Percentiles rank a stretch among this genome's conserved stretches.
These are phyloP conservation scores for Pimpla rufipes DNA, from an alignment of 2,888 invertebrate species.

Conservation along the genomic window DNA sequence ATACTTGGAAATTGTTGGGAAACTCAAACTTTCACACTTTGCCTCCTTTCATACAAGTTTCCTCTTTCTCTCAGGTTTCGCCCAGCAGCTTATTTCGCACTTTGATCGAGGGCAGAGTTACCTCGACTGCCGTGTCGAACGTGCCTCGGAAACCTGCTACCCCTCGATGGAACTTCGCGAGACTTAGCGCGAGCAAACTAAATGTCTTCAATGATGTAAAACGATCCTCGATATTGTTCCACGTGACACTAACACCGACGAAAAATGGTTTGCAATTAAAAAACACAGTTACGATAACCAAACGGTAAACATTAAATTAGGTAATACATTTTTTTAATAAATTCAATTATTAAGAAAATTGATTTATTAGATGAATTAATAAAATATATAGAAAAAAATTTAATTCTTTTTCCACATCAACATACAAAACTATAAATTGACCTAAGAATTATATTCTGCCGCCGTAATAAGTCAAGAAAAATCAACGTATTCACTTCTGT, in stretches of 20 bases:
- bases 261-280: background rate
- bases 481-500: too few species aligned
- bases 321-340: too few species aligned
- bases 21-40: constrained; percentile 30
- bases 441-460: too few species aligned
- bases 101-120: constrained; percentile 43
- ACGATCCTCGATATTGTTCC: background rate
- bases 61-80: constrained; percentile 13
- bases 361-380: too few species aligned
- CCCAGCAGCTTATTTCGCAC: constrained; percentile 39
- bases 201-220: constrained; percentile 1
- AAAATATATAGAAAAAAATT: too few species aligned
- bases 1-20: constrained; percentile 42
- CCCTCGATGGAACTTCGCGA: constrained; percentile 3
- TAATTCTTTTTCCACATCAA: too few species aligned
- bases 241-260: background rate
- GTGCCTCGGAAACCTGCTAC: constrained; percentile 33
- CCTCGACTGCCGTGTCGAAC: constrained; percentile 24
- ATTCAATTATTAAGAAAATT: too few species aligned
- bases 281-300: background rate
- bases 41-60: constrained; percentile 30
- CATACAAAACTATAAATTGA: too few species aligned
- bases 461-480: too few species aligned
- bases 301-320: too few species aligned
- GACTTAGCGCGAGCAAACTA: background rate